Evolutionary conservation across 2,113 vertebrate genomes (phyloP).

Genomic region (Lepisosteus oculatus): DNA sequence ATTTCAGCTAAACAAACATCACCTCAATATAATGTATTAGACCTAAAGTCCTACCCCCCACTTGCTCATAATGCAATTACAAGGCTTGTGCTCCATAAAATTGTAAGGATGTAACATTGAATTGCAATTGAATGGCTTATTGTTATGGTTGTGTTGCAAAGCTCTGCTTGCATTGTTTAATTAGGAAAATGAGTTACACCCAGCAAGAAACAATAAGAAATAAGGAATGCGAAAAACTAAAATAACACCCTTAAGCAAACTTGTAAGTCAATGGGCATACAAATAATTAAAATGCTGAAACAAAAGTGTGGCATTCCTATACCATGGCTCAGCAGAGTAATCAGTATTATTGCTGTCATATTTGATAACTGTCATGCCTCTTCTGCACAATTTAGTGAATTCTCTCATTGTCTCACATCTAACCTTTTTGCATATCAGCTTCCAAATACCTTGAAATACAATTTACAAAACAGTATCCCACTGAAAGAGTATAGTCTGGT

Average conservation of each 20-base stretch:
- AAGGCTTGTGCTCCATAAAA: constrained; percentile 70
- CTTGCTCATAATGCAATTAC: constrained; percentile 72
- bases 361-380: constrained; percentile 63
- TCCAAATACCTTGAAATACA: constrained; percentile 62
- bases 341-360: constrained; percentile 62
- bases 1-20: constrained; percentile 86
- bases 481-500: constrained; percentile 39
- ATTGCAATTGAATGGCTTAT: constrained; percentile 69
- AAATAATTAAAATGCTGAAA: constrained; percentile 63
- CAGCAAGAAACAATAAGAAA: constrained; percentile 39
- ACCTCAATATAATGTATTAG: constrained; percentile 73
- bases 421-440: constrained; percentile 64
- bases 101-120: constrained; percentile 73
- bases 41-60: constrained; percentile 71
- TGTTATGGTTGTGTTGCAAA: constrained; percentile 53
- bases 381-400: constrained; percentile 54
- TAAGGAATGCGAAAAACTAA: constrained; percentile 23
- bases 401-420: constrained; percentile 60
- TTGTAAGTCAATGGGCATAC: constrained; percentile 52
- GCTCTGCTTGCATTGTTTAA: constrained; percentile 51
- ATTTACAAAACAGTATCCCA: constrained; percentile 59
- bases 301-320: constrained; percentile 51
- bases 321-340: constrained; percentile 44
- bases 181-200: constrained; percentile 62
- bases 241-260: constrained; percentile 46